Conservation (phyloP, 1,140 invertebrate species). For the Drosophila suzukii region DNA sequence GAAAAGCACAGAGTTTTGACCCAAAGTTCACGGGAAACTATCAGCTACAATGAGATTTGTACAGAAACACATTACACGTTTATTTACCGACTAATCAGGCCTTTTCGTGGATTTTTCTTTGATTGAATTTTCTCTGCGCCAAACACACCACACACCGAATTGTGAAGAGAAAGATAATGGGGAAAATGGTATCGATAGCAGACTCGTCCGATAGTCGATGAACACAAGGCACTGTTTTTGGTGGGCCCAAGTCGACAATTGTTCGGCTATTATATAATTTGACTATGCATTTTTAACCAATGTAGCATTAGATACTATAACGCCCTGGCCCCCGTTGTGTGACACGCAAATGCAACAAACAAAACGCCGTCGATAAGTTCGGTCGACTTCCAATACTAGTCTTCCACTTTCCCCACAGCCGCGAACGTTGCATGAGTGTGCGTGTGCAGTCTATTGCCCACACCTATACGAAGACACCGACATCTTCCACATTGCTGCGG, state of each 20-base stretch:
- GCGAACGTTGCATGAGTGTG: slow-evolving; percentile 29
- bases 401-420: slow-evolving; percentile 31
- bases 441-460: slow-evolving; percentile 28
- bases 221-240: not conserved
- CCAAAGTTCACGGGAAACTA: slow-evolving; percentile 2
- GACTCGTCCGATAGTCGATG: slow-evolving; percentile 11
- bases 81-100: slow-evolving; percentile 58
- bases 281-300: too few species aligned
- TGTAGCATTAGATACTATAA: not conserved
- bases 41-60: not conserved
- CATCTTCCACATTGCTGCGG: slow-evolving; percentile 54
- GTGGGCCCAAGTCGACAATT: not conserved
- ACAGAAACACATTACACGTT: slow-evolving; percentile 56
- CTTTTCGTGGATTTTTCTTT: slow-evolving; percentile 53
- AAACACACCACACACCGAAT: slow-evolving; percentile 72
- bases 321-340: too few species aligned
- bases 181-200: slow-evolving; percentile 33
- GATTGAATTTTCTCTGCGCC: slow-evolving; percentile 69
- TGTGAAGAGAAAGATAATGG: slow-evolving; percentile 59
- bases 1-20: slow-evolving; percentile 1
- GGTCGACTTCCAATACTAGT: slow-evolving; percentile 25
- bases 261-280: not conserved
- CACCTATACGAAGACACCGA: slow-evolving; percentile 57
- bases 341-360: not conserved
- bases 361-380: slow-evolving; percentile 15